A percentile compares a stretch with the other conserved stretches of the same genome.
Evolutionary conservation across 2,797 vertebrate species (phyloP).

Genomic region (Holocentrus rufus): DNA sequence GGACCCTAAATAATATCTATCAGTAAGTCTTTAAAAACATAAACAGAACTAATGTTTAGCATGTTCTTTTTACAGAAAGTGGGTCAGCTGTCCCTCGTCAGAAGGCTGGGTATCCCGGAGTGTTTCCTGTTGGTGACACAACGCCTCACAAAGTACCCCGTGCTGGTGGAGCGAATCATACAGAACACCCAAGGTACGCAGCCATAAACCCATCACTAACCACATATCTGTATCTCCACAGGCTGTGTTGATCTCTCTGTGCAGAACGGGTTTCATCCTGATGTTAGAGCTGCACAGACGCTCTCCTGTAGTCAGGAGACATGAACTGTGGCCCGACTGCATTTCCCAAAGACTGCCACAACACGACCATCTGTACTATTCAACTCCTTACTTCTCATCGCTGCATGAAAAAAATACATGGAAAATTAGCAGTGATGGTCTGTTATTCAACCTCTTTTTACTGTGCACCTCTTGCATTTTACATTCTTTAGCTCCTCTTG

Average conservation of each 20-base stretch:
- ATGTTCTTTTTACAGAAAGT: constrained; percentile 85
- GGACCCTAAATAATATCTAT: too few relatives aligned
- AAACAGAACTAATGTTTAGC: not conserved
- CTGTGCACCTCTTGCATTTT: too few relatives aligned
- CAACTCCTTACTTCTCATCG: not conserved
- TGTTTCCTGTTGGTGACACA: constrained; percentile 94
- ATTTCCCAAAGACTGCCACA: too few relatives aligned
- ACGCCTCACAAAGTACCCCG: constrained; percentile 96
- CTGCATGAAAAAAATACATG: too few relatives aligned
- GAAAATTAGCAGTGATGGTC: too few relatives aligned
- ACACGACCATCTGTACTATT: too few relatives aligned
- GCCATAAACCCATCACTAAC: not conserved
- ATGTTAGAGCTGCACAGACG: too few relatives aligned
- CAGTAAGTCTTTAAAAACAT: too few relatives aligned
- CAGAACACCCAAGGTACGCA: constrained; percentile 91
- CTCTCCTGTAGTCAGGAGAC: not conserved
- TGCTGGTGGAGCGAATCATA: constrained; percentile 91
- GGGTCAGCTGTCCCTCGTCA: constrained; percentile 86
- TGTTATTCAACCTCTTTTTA: too few relatives aligned
- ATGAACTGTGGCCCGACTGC: not conserved
- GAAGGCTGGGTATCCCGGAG: constrained; percentile 90
- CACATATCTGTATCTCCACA: not conserved
- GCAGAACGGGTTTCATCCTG: too few relatives aligned
- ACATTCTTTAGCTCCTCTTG: too few relatives aligned
- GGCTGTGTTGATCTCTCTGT: not conserved